Evolutionary conservation across 1,140 invertebrate species (phyloP), one percentile per base, ranked within the genome.

Genomic region (Coptotermes formosanus): DNA sequence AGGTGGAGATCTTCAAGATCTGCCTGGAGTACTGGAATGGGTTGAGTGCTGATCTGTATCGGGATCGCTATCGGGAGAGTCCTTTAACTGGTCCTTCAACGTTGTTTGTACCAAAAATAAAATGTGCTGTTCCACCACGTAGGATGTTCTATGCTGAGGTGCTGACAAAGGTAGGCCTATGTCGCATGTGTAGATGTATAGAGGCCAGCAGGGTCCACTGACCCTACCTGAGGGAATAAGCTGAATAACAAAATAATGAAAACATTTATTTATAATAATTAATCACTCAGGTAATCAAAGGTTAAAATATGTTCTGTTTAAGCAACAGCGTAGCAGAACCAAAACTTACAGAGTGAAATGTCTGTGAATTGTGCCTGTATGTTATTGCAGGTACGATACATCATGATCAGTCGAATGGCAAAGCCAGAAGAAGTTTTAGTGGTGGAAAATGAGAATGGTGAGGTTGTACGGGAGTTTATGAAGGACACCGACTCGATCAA

Each of bases 401-500:
- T 99, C 43, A 99, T 99, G 98, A 99, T 99, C 85, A 98, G 97
- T 82, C 94, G 98, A 88, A 99, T 99, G 99, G 99, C 99, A 1
- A 99, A 99, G 91, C 99, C 99, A 0, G 99, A 99, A 91, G 99
- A 99, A 93, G 99, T 99, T 12, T 93, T 99, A n/a, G 98, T 99
- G 85, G 99, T 99, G n/a, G 99, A 99, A 91, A 99, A 99, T 93
- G 99, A 99, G 91, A 99, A 99, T 92, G 99, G 99, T 45, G 99
- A 99, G 92, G 98, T 99, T 85, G 98, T 99, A 3, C 92, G 99
- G 83, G 99, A 99, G 91, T 99, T 99, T 90, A 99, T 99, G 97
- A 99, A 99, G 91, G 99, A 99, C 91, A 99, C 99, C 81, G 99
- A 99, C 93, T 97, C 98, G 19, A 99, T 99, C 88, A 99, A 99